Evolutionary conservation across 1,140 invertebrate genomes (phyloP).

Genomic region (Ctenoplectra terminalis): DNA sequence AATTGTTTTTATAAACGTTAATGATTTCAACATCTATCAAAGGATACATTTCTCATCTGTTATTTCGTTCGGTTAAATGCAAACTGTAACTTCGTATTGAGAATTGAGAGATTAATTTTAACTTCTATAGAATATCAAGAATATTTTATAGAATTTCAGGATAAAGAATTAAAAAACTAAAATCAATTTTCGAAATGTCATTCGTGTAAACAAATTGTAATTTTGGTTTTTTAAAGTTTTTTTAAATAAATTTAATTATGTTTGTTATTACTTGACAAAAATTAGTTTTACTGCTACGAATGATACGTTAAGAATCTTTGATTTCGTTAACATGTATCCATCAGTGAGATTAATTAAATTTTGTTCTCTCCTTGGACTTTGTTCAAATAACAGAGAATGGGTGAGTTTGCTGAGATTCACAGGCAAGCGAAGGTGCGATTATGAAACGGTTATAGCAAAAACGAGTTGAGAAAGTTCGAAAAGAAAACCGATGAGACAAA

Average conservation of each 20-base stretch:
- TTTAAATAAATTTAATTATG: neutral
- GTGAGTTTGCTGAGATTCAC: neutral
- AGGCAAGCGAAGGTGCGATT: neutral
- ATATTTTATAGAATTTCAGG: too few relatives aligned
- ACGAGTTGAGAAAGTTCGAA: neutral
- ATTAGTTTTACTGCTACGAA: neutral
- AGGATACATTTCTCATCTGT: too few relatives aligned
- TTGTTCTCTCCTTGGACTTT: slow-evolving; percentile 13
- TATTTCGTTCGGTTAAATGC: too few relatives aligned
- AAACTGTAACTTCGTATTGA: too few relatives aligned
- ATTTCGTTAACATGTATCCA: neutral
- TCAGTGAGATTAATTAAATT: neutral
- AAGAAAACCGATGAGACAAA: neutral
- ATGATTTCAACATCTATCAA: too few relatives aligned
- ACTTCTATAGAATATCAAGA: too few relatives aligned
- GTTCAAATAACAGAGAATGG: neutral
- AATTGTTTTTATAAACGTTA: too few relatives aligned
- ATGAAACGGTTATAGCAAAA: neutral
- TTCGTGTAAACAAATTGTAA: too few relatives aligned
- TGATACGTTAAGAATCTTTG: neutral
- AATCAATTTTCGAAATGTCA: too few relatives aligned
- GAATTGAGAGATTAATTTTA: too few relatives aligned
- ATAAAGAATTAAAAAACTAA: too few relatives aligned
- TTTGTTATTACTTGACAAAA: neutral
- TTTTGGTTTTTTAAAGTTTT: too few relatives aligned